Evolutionary conservation across 1,140 invertebrate genomes (phyloP).

Genomic region (Ylistrum balloti): DNA sequence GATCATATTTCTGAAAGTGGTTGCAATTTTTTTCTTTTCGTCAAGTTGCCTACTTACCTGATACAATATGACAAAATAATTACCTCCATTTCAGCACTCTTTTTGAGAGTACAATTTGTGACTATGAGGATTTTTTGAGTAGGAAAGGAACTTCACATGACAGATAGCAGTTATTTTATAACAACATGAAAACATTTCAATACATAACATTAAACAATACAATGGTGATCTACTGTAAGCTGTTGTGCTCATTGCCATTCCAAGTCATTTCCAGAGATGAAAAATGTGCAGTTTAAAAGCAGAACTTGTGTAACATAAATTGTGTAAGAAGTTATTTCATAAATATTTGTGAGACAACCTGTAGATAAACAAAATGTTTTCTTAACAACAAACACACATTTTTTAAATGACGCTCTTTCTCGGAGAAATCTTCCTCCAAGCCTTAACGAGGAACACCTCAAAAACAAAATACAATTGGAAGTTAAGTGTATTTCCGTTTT

Average conservation of each 20-base stretch:
- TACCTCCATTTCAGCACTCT: conserved; percentile 25
- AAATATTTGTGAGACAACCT: background rate
- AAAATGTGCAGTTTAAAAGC: too few relatives aligned
- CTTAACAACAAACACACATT: background rate
- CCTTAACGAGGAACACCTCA: background rate
- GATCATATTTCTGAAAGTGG: background rate
- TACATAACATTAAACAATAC: background rate
- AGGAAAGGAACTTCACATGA: background rate
- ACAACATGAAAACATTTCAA: background rate
- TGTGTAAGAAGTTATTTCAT: background rate
- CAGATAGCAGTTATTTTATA: background rate
- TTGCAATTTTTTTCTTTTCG: conserved; percentile 5
- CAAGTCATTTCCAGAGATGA: too few relatives aligned
- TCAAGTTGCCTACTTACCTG: background rate
- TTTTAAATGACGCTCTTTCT: background rate
- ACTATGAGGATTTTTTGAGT: background rate
- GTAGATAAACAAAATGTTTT: background rate
- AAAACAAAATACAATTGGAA: conserved; percentile 24
- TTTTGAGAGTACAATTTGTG: background rate
- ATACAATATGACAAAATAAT: conserved; percentile 16
- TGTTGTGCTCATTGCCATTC: too few relatives aligned
- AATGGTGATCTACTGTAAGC: too few relatives aligned
- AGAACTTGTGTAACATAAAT: background rate
- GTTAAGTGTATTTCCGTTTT: conserved; percentile 25
- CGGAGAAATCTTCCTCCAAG: background rate